Base-by-base conservation (phyloP, 2,797 vertebrate genomes). In the Poeciliopsis infans region DNA sequence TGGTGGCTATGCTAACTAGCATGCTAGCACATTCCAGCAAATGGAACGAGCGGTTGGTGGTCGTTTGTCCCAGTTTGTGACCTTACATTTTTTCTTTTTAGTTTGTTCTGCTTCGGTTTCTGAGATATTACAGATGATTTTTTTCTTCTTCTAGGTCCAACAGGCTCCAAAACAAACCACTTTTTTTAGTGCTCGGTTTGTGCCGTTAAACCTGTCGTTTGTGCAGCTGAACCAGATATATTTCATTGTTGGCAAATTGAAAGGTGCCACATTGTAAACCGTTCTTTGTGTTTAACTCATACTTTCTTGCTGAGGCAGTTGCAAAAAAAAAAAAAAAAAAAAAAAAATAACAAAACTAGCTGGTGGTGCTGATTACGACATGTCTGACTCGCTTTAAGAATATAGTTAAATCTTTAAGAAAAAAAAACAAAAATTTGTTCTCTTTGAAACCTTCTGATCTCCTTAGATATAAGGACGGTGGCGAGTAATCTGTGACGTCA, bases 401-500 rank as follows among this genome's bases (percentile, higher is more conserved):
- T 4, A 59, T 59, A 28, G 15, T 12, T 28, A 31, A 31, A 31
- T 28, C n/a, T 25, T 53, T 47, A 16, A 53, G 51, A 23, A 55
- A 11, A 57, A 28, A 25, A 53, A 8, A 51, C 16, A 8, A 53
- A 7, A 15, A 0, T 59, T 59, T 59, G n/a, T 59, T 59, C n/a
- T 31, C n/a, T 25, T 25, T 10, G 25, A 15, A 31, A 59, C n/a
- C 10, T 31, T 1, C n/a, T 31, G 15, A 25, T 15, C 12, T 31
- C 28, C n/a, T 59, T 6, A 31, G 12, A 28, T 59, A 31, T 28
- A 28, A 57, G 11, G 12, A 11, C 25, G 5, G n/a, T 16, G 11
- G 5, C 2, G 76, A 13, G 55, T 69, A 61, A 77, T 79, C 83
- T 75, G 80, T 86, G 81, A 78, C 66, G 64, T 86, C 79, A 80